phyloP scores from a whole-genome alignment of 2,888 invertebrate species.

The Rotaria socialis region DNA sequence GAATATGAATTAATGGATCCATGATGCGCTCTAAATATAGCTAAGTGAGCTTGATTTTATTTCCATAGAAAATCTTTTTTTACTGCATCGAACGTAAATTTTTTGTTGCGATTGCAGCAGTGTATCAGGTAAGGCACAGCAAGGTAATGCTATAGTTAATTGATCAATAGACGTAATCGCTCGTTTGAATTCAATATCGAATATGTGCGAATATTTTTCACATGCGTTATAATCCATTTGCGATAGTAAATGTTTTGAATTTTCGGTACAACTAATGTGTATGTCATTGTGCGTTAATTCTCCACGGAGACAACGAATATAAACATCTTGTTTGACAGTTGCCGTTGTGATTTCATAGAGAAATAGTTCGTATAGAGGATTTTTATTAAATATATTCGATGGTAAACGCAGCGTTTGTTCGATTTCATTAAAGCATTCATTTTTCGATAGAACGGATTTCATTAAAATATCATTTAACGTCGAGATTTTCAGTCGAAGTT shows the following conservation, averaged over 20 bases:
- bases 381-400: not conserved
- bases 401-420: not conserved
- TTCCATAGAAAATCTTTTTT: not conserved
- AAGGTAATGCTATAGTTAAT: not conserved
- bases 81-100: slow-evolving; percentile 1
- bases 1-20: slow-evolving; percentile 19
- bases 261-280: not conserved
- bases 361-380: not conserved
- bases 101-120: not conserved
- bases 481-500: not conserved
- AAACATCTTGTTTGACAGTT: not conserved
- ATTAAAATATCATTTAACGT: not conserved
- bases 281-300: not conserved
- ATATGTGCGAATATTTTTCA: not conserved
- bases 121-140: not conserved
- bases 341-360: not conserved
- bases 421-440: slow-evolving; percentile 8
- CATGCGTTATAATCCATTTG: not conserved
- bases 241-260: not conserved
- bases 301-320: not conserved
- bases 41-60: no score
- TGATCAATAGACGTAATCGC: slow-evolving; percentile 6
- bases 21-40: not conserved
- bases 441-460: not conserved
- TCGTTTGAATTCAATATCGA: slow-evolving; percentile 27